A percentile compares a stretch with the other conserved stretches of the same genome.
These are phyloP conservation scores for Melanargia galathea DNA, from an alignment of 2,888 invertebrate genomes.

Conservation along the genomic window DNA sequence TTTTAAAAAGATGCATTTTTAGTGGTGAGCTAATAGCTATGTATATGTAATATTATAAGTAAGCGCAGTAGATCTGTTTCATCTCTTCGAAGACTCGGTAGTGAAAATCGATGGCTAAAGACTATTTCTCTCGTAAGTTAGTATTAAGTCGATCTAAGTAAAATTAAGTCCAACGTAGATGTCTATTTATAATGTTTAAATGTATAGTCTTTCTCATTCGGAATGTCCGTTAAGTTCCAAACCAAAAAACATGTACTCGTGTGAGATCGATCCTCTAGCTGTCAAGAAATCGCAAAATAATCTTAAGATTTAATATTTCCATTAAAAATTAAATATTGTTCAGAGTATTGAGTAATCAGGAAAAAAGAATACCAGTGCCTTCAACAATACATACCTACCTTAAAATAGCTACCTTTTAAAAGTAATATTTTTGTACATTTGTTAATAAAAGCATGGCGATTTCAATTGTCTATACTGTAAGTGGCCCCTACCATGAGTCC, in stretches of 20 bases:
- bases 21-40: slow-evolving; percentile 75
- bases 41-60: slow-evolving; percentile 70
- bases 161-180: slow-evolving; percentile 73
- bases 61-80: slow-evolving; percentile 79
- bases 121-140: slow-evolving; percentile 74
- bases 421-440: slow-evolving; percentile 79
- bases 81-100: slow-evolving; percentile 80
- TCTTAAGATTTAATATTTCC: slow-evolving; percentile 49
- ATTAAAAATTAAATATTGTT: slow-evolving; percentile 48
- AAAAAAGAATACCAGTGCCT: slow-evolving; percentile 77
- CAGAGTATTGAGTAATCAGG: slow-evolving; percentile 60
- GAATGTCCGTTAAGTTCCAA: slow-evolving; percentile 70
- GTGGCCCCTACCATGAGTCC: slow-evolving; percentile 46
- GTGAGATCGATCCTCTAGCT: slow-evolving; percentile 60
- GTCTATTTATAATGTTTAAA: slow-evolving; percentile 75
- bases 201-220: slow-evolving; percentile 75
- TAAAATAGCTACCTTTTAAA: slow-evolving; percentile 62
- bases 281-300: slow-evolving; percentile 61
- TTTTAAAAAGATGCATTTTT: slow-evolving; percentile 77
- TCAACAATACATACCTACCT: slow-evolving; percentile 78
- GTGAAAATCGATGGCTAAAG: slow-evolving; percentile 79
- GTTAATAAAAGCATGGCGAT: slow-evolving; percentile 59
- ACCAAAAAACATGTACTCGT: slow-evolving; percentile 70
- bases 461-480: slow-evolving; percentile 50
- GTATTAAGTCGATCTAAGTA: slow-evolving; percentile 70